Evolutionary conservation across 2,797 vertebrate genomes (phyloP), one percentile per base, ranked within the genome.

Genomic region (Protonibea diacanthus): DNA sequence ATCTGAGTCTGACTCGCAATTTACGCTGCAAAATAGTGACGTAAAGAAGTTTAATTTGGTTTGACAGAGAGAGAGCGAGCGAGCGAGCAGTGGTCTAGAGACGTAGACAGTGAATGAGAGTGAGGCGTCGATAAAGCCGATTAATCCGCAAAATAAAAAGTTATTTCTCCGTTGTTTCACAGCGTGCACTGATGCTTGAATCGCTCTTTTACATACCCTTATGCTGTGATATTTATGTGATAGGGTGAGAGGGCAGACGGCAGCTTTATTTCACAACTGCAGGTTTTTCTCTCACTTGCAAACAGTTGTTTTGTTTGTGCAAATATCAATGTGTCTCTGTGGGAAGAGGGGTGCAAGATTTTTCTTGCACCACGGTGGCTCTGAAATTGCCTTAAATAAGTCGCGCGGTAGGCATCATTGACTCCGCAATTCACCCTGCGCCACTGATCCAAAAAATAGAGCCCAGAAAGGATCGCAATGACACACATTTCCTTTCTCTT

Each of bases 341-440:
- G 68, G 57, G 60, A 27, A 62, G 49, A 71, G 25, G 29, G 60
- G 47, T 56, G 48, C 72, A 49, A 72, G 33, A 15, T 65, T 71
- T 71, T 49, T 11, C 15, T 27, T 15, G 20, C 65, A 59, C 62
- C 44, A 38, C 57, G 7, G 56, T 47, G 60, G 71, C 68, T 84
- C 68, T 23, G 77, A 57, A 86, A 85, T 21, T 76, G 76, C 80
- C 74, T 84, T 69, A 69, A 89, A 86, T 78, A 82, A 80, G 80
- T 72, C 33, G 15, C 60, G 15, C 51, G 7, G 66, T 25, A 52
- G 29, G 68, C 82, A 64, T 74, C 84, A 70, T 73, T 66, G 86
- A 76, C 81, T 85, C 65, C 17, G 15, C 72, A 20, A 23, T 73
- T 85, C 86, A 71, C 63, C 61, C 61, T 33, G 72, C 42, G 1